Conservation (phyloP, 2,888 invertebrate genomes). For the Anthophora plumipes region DNA sequence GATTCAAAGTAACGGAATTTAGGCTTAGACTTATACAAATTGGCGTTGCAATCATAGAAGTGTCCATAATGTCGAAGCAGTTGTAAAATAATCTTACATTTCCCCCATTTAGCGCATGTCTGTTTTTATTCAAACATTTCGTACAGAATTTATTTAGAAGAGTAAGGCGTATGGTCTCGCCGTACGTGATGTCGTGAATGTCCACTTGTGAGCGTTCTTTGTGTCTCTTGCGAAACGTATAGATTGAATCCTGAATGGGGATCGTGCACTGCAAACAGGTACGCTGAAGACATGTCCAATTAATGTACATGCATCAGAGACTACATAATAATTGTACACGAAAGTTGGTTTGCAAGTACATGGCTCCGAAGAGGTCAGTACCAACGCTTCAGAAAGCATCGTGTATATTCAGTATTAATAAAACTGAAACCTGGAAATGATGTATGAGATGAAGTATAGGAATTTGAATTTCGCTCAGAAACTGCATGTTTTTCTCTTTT, state of each 20-base stretch:
- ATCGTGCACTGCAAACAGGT: constrained; percentile 4
- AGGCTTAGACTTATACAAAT: no score
- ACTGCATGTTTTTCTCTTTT: background rate
- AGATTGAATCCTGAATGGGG: constrained; percentile 21
- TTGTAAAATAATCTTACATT: background rate
- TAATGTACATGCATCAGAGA: background rate
- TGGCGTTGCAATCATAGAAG: background rate
- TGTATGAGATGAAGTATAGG: constrained; percentile 5
- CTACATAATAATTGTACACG: constrained; percentile 24
- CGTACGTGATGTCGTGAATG: background rate
- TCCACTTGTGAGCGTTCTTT: constrained; percentile 8
- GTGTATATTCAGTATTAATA: constrained; percentile 2
- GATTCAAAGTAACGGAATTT: no score
- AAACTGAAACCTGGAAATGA: constrained; percentile 8
- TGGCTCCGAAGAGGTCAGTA: background rate
- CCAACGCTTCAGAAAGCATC: constrained; percentile 2
- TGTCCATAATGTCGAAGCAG: background rate
- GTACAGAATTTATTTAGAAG: constrained; percentile 21
- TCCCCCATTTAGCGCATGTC: background rate
- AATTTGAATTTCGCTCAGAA: background rate
- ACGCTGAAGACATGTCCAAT: constrained; percentile 4
- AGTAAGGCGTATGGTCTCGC: background rate
- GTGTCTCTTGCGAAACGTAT: constrained; percentile 8
- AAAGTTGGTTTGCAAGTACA: background rate
- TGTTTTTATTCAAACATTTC: no score